Percentiles rank a stretch among this genome's conserved stretches.
Evolutionary conservation across 2,797 vertebrate species (phyloP).

Genomic region (Argentina silus): DNA sequence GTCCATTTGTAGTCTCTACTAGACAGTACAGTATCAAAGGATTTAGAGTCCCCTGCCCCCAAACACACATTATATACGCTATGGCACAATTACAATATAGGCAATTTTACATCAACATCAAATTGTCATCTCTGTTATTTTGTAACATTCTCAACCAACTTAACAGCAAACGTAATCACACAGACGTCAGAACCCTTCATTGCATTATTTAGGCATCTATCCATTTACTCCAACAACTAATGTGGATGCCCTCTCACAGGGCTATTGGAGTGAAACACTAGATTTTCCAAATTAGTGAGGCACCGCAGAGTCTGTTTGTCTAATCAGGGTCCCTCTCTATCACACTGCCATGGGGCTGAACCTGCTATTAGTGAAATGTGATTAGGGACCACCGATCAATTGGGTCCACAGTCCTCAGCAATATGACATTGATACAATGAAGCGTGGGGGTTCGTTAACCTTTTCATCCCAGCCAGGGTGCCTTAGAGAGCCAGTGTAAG

Average conservation of each 20-base stretch:
- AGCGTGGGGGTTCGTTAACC: conserved; percentile 40
- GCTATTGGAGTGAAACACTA: background rate
- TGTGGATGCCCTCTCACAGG: background rate
- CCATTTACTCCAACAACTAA: background rate
- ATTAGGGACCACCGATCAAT: conserved; percentile 54
- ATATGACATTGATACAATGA: conserved; percentile 42
- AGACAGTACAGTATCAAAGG: too few species aligned
- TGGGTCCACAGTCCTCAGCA: conserved; percentile 41
- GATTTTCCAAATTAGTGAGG: conserved; percentile 16
- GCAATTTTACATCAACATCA: background rate
- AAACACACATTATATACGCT: too few species aligned
- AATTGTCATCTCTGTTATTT: background rate
- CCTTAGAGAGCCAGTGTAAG: background rate
- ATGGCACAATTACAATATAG: too few species aligned
- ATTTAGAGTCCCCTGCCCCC: too few species aligned
- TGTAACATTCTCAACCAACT: background rate
- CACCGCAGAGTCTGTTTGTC: conserved; percentile 42
- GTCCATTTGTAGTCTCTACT: too few species aligned
- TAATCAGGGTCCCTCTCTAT: conserved; percentile 25
- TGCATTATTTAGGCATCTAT: background rate
- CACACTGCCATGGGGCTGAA: conserved; percentile 26
- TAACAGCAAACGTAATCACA: background rate
- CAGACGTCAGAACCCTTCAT: conserved; percentile 15
- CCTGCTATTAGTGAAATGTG: conserved; percentile 52
- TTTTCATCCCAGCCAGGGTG: conserved; percentile 29